Evolutionary conservation across 2,797 vertebrate genomes (phyloP).

Genomic region (Argya squamiceps): DNA sequence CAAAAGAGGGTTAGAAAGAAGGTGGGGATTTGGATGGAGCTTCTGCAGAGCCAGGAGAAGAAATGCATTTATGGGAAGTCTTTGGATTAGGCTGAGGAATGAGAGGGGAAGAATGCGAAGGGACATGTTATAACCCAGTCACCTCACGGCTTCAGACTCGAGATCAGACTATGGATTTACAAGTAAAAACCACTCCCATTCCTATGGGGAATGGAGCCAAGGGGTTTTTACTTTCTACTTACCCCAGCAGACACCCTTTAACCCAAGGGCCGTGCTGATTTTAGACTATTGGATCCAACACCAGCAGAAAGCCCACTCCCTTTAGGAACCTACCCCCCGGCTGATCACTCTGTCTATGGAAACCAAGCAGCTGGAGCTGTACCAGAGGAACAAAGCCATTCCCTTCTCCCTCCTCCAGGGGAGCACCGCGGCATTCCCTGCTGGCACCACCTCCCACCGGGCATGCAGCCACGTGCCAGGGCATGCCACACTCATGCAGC

Average conservation of each 20-base stretch:
- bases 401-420: neutral
- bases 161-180: neutral
- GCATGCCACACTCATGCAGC: constrained; percentile 19
- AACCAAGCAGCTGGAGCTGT: neutral
- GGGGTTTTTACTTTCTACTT: constrained; percentile 60
- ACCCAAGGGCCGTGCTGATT: neutral
- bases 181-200: constrained; percentile 42
- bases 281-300: neutral
- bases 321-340: neutral
- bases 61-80: neutral
- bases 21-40: constrained; percentile 10
- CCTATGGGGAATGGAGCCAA: neutral
- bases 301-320: neutral
- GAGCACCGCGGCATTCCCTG: neutral
- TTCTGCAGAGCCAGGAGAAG: constrained; percentile 7
- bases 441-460: fast-evolving
- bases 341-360: fast-evolving
- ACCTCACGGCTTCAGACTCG: neutral
- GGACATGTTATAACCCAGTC: neutral
- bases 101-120: constrained; percentile 33
- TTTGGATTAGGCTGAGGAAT: constrained; percentile 19
- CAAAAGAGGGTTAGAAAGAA: constrained; percentile 31
- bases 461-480: neutral
- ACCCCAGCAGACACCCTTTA: constrained; percentile 11
- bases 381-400: neutral